These are phyloP conservation scores for Hermodice carunculata DNA, from an alignment of 2,888 invertebrate genomes.

Conservation along the genomic window DNA sequence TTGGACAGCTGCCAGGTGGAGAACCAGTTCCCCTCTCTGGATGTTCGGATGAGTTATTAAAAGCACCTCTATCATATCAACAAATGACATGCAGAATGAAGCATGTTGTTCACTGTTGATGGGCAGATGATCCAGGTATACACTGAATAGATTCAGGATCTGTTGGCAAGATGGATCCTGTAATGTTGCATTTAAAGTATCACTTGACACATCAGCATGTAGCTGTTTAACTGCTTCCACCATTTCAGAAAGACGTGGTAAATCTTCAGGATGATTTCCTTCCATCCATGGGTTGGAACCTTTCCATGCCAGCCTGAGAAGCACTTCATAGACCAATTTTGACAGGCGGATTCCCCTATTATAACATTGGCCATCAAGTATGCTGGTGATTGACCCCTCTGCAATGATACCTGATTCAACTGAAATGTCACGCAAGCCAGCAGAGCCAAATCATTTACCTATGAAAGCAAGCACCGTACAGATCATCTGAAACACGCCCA, in stretches of 20 bases:
- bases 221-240: not conserved
- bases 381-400: conserved; percentile 32
- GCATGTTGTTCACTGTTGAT: conserved; percentile 23
- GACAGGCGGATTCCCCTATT: conserved; percentile 18
- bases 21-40: too few relatives aligned
- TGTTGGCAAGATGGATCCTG: not conserved
- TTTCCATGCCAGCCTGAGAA: conserved; percentile 30
- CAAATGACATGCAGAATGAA: conserved; percentile 42
- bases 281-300: conserved; percentile 18
- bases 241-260: not conserved
- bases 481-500: conserved; percentile 38
- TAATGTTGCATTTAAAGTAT: not conserved
- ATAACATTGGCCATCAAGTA: conserved; percentile 26
- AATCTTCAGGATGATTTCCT: conserved; percentile 5
- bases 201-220: not conserved
- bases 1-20: too few relatives aligned
- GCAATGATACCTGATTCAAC: conserved; percentile 40
- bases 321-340: conserved; percentile 39
- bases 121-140: conserved; percentile 13
- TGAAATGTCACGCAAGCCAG: conserved; percentile 36
- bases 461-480: conserved; percentile 35
- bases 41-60: too few relatives aligned
- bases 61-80: too few relatives aligned
- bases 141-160: not conserved
- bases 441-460: conserved; percentile 37